Conservation (phyloP, 2,113 vertebrate genomes). For the Syrmaticus mikado region DNA sequence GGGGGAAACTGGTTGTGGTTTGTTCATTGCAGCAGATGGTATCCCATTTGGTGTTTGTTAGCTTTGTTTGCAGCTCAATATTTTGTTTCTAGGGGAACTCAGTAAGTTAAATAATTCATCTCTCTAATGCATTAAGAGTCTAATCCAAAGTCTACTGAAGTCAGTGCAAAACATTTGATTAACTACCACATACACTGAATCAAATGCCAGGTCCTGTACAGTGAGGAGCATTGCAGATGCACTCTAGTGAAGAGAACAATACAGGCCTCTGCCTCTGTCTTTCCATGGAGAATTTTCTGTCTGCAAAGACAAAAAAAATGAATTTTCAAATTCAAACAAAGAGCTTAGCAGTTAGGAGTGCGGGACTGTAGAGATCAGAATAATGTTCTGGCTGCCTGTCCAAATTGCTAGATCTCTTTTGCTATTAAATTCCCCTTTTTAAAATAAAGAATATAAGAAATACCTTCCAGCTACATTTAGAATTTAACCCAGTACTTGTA, state of each 20-base stretch:
- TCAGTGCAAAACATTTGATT: conserved; percentile 62
- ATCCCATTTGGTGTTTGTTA: conserved; percentile 73
- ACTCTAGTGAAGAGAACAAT: not conserved
- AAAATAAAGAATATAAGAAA: conserved; percentile 42
- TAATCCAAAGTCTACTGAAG: conserved; percentile 64
- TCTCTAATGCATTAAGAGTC: conserved; percentile 52
- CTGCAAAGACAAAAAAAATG: not conserved
- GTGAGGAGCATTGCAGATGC: conserved; percentile 16
- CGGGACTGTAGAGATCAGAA: not conserved
- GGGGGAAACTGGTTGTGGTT: conserved; percentile 47
- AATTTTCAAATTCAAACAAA: not conserved
- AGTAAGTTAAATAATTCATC: conserved; percentile 69
- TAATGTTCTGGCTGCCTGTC: conserved; percentile 30
- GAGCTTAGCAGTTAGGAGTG: not conserved
- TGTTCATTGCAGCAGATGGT: conserved; percentile 71
- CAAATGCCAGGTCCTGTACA: conserved; percentile 53
- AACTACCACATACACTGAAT: conserved; percentile 33
- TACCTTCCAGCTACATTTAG: conserved; percentile 32
- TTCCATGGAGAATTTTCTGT: conserved; percentile 20
- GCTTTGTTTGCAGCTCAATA: conserved; percentile 69
- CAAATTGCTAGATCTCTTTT: conserved; percentile 18
- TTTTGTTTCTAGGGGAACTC: conserved; percentile 69
- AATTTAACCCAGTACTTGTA: conserved; percentile 23
- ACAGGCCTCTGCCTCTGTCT: conserved; percentile 29
- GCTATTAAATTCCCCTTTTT: conserved; percentile 31